A percentile compares a stretch with the other conserved stretches of the same genome.
phyloP scores from a whole-genome alignment of 1,140 invertebrate species.

The Pygmarrhopalites habei region DNA sequence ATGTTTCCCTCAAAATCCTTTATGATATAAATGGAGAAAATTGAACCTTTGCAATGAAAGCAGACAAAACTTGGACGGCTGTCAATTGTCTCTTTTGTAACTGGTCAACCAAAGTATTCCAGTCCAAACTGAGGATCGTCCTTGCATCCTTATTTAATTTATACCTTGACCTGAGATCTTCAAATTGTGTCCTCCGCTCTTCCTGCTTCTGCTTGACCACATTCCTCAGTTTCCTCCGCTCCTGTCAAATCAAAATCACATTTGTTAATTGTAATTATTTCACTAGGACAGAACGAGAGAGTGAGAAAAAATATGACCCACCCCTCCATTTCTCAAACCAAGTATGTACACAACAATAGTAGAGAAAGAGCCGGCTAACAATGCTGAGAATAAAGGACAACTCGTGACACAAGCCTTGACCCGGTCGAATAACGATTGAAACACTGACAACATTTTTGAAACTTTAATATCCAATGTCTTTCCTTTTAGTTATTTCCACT shows the following conservation, averaged over 20 bases:
- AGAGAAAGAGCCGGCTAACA: background rate
- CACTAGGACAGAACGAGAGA: background rate
- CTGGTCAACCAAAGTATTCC: slow-evolving; percentile 22
- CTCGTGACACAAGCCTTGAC: too few relatives aligned
- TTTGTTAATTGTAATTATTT: background rate
- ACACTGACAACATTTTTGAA: too few relatives aligned
- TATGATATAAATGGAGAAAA: background rate
- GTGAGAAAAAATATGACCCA: background rate
- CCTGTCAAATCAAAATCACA: background rate
- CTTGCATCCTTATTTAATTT: background rate
- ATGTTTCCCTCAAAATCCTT: background rate
- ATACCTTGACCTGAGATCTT: background rate
- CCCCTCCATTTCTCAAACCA: background rate
- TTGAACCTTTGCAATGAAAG: slow-evolving; percentile 14
- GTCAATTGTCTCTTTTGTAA: slow-evolving; percentile 34
- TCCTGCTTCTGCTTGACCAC: background rate
- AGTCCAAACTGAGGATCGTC: slow-evolving; percentile 27
- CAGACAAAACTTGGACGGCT: slow-evolving; percentile 34
- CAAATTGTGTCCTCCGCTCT: background rate
- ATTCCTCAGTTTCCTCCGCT: background rate
- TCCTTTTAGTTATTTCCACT: too few relatives aligned
- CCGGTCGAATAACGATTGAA: too few relatives aligned
- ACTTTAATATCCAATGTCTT: too few relatives aligned
- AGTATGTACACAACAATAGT: background rate
- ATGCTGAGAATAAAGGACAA: too few relatives aligned